phyloP scores from a whole-genome alignment of 2,888 invertebrate genomes.

The Andrena fulva region DNA sequence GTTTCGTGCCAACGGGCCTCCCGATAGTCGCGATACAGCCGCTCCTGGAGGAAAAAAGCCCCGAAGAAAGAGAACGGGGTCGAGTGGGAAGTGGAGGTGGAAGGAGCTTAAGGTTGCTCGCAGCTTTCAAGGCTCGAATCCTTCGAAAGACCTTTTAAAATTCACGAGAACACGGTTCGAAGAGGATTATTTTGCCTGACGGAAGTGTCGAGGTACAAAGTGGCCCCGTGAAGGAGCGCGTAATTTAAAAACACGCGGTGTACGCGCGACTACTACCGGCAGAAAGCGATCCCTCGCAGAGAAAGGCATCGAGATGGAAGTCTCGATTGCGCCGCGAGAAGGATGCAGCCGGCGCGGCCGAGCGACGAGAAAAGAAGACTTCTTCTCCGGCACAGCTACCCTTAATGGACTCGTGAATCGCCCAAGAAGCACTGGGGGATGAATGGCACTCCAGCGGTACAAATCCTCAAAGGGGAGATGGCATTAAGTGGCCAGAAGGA shows the following conservation, averaged over 20 bases:
- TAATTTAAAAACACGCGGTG: conserved; percentile 53
- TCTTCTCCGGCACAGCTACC: background rate
- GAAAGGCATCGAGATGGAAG: background rate
- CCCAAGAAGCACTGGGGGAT: background rate
- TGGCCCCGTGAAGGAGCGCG: conserved; percentile 33
- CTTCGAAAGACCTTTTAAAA: conserved; percentile 54
- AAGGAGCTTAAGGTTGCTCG: conserved; percentile 26
- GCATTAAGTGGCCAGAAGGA: conserved; percentile 23
- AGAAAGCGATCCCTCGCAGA: background rate
- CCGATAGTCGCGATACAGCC: conserved; percentile 36
- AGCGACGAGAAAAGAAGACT: background rate
- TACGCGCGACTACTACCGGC: background rate
- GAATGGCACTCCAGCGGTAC: background rate
- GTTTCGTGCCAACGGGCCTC: conserved; percentile 33
- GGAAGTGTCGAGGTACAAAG: conserved; percentile 53
- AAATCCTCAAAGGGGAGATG: conserved; percentile 12
- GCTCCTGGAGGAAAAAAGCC: background rate
- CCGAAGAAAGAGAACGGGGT: background rate
- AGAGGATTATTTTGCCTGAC: conserved; percentile 47
- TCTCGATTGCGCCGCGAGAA: background rate
- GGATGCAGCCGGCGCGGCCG: background rate
- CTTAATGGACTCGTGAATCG: conserved; percentile 20
- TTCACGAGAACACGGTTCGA: conserved; percentile 55
- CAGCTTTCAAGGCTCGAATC: background rate
- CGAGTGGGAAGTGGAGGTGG: background rate